Evolutionary conservation across 1,140 invertebrate genomes (phyloP).

Genomic region (Trichonephila inaurata): DNA sequence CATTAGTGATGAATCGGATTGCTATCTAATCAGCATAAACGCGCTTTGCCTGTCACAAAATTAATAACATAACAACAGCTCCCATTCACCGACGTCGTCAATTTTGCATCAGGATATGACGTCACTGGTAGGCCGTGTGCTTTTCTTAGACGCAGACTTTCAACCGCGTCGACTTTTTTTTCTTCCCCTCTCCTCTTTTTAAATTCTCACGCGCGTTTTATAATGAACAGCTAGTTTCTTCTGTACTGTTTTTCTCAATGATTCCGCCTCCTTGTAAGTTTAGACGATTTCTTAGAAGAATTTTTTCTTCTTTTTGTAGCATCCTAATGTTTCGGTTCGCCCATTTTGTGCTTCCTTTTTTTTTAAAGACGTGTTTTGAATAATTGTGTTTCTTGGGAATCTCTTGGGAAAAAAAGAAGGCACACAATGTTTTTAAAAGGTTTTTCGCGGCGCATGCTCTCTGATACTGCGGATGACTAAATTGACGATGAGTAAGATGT

Average conservation of each 20-base stretch:
- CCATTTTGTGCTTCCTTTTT: no score
- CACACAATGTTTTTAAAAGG: no score
- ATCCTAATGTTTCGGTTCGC: not conserved
- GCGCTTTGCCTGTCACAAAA: not conserved
- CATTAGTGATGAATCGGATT: not conserved
- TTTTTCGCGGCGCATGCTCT: no score
- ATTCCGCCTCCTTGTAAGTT: not conserved
- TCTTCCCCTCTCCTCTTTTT: not conserved
- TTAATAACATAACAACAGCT: conserved; percentile 17
- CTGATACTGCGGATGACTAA: no score
- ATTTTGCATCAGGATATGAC: conserved; percentile 49
- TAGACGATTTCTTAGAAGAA: not conserved
- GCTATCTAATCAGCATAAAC: not conserved
- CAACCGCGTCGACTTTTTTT: not conserved
- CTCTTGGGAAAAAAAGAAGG: no score
- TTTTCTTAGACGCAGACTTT: conserved; percentile 34
- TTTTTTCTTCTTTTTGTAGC: not conserved
- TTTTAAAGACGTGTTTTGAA: not conserved
- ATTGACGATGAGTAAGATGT: no score
- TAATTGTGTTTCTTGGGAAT: no score
- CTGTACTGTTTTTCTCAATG: not conserved
- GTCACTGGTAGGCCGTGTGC: conserved; percentile 25
- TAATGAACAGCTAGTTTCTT: conserved; percentile 39
- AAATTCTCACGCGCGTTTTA: conserved; percentile 2
- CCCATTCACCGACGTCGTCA: conserved; percentile 38